Evolutionary conservation across 2,888 invertebrate genomes (phyloP), one percentile per base, ranked within the genome.

Genomic region (Druceiella hillmani): DNA sequence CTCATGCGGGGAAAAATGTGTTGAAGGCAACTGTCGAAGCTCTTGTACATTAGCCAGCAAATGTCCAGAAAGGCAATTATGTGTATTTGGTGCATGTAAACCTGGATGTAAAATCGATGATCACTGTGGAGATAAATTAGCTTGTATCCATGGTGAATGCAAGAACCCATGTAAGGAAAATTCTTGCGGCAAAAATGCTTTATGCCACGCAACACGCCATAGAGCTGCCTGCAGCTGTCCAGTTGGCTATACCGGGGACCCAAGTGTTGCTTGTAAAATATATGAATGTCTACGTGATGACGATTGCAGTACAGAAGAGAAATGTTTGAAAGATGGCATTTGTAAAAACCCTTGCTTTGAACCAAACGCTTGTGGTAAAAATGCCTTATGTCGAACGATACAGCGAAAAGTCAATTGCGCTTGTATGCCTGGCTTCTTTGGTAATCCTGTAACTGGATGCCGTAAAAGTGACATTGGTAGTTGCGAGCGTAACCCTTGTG

Each of bases 141-240:
- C 83, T 9, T 93, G 93, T 55, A 66, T 61, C 51, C 75, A 73
- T 40, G 74, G 73, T 7, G 77, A 83, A 54, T 89, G 89, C 53
- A 65, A 76, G 29, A 76, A 83, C 60, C 81, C 87, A 27, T 88
- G 87, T 53, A 61, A 69, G 43, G 66, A 75, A 45, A 73, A 76
- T 28, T 80, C 86, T 2, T 92, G 92, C 52, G 91, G 91, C 3
- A 77, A 76, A 47, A 83, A 87, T 56, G 88, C 92, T 0, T 56
- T 86, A 2, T 92, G 92, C 55, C 76, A 80, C 45, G 79, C 87
- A 1, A 79, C 83, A 2, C 83, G 85, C 48, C 92, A 91, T 60
- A 76, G 86, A 26, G 83, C 87, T 28, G 76, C 92, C 3, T 93
- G 93, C 56, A 76, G 87, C 40, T 93, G 93, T 55, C 88, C 89